Evolutionary conservation across 1,140 invertebrate genomes (phyloP).

Genomic region (Nylanderia fulva): DNA sequence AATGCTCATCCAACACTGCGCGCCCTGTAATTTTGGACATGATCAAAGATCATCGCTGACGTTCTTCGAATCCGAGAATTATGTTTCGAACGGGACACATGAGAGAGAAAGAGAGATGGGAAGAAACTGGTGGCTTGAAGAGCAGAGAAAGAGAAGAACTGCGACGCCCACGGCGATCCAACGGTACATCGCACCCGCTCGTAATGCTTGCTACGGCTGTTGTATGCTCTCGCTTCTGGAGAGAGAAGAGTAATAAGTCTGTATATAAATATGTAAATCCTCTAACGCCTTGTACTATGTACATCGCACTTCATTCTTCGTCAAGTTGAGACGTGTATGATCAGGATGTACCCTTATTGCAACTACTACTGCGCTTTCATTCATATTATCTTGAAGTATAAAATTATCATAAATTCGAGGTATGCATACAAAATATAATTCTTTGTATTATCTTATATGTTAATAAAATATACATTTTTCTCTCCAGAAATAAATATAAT

Average conservation of each 20-base stretch:
- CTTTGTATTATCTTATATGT: neutral
- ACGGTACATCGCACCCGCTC: constrained; percentile 80
- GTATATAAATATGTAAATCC: constrained; percentile 64
- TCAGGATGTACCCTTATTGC: neutral
- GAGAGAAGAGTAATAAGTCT: constrained; percentile 56
- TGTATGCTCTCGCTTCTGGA: constrained; percentile 49
- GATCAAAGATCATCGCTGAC: constrained; percentile 51
- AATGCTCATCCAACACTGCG: neutral
- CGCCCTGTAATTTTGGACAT: constrained; percentile 66
- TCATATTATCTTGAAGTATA: neutral
- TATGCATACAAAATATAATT: neutral
- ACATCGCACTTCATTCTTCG: neutral
- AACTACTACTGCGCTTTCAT: neutral
- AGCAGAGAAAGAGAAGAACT: constrained; percentile 11
- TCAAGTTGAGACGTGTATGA: neutral
- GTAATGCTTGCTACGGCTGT: constrained; percentile 64
- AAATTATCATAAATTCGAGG: neutral
- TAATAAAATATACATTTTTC: neutral
- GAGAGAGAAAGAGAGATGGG: constrained; percentile 1
- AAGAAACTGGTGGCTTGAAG: constrained; percentile 10
- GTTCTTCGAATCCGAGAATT: constrained; percentile 72
- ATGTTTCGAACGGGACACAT: constrained; percentile 54
- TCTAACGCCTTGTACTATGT: constrained; percentile 10
- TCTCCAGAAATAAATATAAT: neutral
- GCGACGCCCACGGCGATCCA: constrained; percentile 79